Evolutionary conservation across 1,140 invertebrate species (phyloP), one percentile per base, ranked within the genome.

Genomic region (Hylaeus volcanicus): DNA sequence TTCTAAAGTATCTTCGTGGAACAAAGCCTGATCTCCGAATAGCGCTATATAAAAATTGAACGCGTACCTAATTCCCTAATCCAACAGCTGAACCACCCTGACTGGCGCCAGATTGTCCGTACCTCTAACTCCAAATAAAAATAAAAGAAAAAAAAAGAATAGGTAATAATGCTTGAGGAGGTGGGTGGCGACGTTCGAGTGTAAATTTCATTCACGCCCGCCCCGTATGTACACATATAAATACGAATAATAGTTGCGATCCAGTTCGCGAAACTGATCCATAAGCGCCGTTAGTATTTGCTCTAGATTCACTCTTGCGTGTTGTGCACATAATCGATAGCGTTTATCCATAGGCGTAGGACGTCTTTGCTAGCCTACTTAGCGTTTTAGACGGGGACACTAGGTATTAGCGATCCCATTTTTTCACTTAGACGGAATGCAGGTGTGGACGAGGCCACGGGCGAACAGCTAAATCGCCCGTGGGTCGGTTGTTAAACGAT

Each of bases 361-460:
- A 81, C 14, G 11, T 55, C 58, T 70, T 79, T 26, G 75, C 79
- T 82, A 85, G 84, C 84, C 79, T 85, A 85, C 48, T 43, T 79
- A 76, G 60, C 5, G 43, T 81, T 86, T 26, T 74, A 79, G 77
- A 74, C 26, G 37, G 56, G 9, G 37, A 84, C 60, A 58, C 55
- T 84, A 64, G 66, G 41, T 51, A 58, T 56, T 55, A 58, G 11
- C 15, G 53, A 72, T 65, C 64, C 69, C 2, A 39, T 56, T 71
- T 78, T 74, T 58, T 69, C 70, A 55, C 64, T 5, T 45, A 56
- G 66, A 70, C 14, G 51, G n/a, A 9, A 51, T 55, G 41, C 39
- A 37, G 58, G 26, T 8, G 51, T 71, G 58, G 70, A 74, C 15
- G 14, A 3, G 55, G 15, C 3, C 55, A 11, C 14, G 14, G 8